Conservation (phyloP, 1,140 invertebrate genomes). For the Aphidius gifuensis region DNA sequence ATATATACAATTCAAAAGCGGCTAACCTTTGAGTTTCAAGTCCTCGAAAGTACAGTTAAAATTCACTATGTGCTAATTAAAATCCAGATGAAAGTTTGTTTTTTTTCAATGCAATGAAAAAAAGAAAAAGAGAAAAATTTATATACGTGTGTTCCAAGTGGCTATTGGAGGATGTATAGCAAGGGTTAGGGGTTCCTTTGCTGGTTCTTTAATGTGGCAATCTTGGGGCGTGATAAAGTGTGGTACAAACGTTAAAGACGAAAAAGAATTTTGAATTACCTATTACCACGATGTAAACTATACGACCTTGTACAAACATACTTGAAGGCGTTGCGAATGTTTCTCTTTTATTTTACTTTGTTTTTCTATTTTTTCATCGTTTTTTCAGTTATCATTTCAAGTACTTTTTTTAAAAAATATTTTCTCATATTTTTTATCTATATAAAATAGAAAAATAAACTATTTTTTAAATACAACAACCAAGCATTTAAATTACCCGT, state of each 20-base stretch:
- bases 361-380: slow-evolving; percentile 5
- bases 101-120: not conserved
- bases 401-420: not conserved
- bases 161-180: not conserved
- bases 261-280: slow-evolving; percentile 51
- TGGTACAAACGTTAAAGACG: slow-evolving; percentile 45
- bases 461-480: too few relatives aligned
- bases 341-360: slow-evolving; percentile 1
- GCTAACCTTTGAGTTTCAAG: too few relatives aligned
- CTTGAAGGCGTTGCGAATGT: not conserved
- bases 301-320: slow-evolving; percentile 52
- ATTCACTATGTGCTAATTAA: slow-evolving; percentile 8
- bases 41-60: too few relatives aligned
- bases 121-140: slow-evolving; percentile 5
- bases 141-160: not conserved
- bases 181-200: slow-evolving; percentile 36
- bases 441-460: too few relatives aligned
- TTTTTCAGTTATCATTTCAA: not conserved
- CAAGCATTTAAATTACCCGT: too few relatives aligned
- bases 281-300: slow-evolving; percentile 7
- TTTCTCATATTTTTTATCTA: not conserved
- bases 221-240: slow-evolving; percentile 56
- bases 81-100: slow-evolving; percentile 16
- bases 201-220: slow-evolving; percentile 57
- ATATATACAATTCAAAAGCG: not conserved